Conservation (phyloP, 2,797 vertebrate genomes). For the Macrochelys suwanniensis region DNA sequence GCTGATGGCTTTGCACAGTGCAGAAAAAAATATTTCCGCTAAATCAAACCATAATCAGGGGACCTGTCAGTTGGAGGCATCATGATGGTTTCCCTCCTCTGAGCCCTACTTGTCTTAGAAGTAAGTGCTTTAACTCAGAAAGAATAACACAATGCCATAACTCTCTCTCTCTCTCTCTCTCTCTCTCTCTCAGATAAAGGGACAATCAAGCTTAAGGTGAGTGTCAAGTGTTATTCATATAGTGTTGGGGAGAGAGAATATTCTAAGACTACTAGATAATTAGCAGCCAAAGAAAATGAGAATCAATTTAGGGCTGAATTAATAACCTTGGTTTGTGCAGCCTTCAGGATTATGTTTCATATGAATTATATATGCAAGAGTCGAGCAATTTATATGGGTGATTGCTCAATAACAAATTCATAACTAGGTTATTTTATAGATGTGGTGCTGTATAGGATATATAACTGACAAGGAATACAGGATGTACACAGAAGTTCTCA, state of each 20-base stretch:
- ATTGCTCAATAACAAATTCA: not conserved
- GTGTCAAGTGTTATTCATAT: slow-evolving; percentile 41
- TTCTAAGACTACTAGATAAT: not conserved
- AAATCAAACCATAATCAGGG: not conserved
- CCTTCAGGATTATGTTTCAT: not conserved
- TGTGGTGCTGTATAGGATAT: not conserved
- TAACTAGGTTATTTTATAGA: not conserved
- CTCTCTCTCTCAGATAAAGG: slow-evolving; percentile 89
- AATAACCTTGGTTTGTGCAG: not conserved
- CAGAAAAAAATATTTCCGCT: not conserved
- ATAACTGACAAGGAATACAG: not conserved
- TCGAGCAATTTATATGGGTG: not conserved
- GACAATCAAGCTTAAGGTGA: slow-evolving; percentile 93
- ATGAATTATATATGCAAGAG: not conserved
- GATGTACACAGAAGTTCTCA: not conserved
- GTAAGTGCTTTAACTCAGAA: not conserved
- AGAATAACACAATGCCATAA: not conserved
- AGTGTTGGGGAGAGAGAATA: not conserved
- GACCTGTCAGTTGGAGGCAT: not conserved
- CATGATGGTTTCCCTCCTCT: not conserved
- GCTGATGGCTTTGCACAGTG: not conserved
- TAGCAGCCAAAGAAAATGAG: not conserved
- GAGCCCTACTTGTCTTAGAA: not conserved
- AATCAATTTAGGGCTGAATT: not conserved
- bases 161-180: not conserved